Percentiles rank a stretch among this genome's conserved stretches.
Evolutionary conservation across 1,140 invertebrate species (phyloP).

Genomic region (Vollenhovia emeryi): DNA sequence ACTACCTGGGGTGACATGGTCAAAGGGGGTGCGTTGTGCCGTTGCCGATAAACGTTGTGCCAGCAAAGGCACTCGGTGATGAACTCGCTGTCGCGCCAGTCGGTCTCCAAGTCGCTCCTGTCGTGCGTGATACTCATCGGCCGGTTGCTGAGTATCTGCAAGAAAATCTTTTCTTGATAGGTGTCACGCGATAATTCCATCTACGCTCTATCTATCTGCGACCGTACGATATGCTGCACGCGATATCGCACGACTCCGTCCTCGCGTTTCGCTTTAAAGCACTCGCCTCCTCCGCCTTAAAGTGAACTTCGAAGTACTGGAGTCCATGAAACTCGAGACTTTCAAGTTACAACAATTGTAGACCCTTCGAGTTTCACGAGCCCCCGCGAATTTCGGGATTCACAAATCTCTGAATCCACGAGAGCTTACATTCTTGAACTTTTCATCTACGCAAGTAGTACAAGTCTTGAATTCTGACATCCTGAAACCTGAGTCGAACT

Average conservation of each 20-base stretch:
- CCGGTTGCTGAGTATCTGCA: constrained; percentile 82
- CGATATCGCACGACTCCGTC: constrained; percentile 7
- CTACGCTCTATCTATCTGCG: background rate
- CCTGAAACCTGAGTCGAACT: too few relatives aligned
- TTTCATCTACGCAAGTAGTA: background rate
- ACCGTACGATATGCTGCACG: constrained; percentile 24
- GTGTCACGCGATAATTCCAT: background rate
- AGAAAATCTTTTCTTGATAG: constrained; percentile 25
- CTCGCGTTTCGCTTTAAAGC: background rate
- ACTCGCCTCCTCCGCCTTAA: background rate
- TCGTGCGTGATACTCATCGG: constrained; percentile 90
- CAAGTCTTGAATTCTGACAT: background rate
- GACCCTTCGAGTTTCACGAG: background rate
- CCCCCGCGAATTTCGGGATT: background rate
- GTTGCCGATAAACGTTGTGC: constrained; percentile 92
- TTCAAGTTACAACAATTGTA: background rate
- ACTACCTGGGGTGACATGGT: constrained; percentile 90
- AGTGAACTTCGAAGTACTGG: background rate
- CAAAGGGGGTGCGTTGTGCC: constrained; percentile 90
- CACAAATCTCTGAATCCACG: background rate
- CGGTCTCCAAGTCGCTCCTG: constrained; percentile 89
- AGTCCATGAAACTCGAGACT: background rate
- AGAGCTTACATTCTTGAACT: background rate
- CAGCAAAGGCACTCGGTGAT: constrained; percentile 92
- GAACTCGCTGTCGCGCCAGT: constrained; percentile 92